A percentile compares a stretch with the other conserved stretches of the same genome.
phyloP scores from a whole-genome alignment of 1,140 invertebrate genomes.

The Oreohelix idahoensis region DNA sequence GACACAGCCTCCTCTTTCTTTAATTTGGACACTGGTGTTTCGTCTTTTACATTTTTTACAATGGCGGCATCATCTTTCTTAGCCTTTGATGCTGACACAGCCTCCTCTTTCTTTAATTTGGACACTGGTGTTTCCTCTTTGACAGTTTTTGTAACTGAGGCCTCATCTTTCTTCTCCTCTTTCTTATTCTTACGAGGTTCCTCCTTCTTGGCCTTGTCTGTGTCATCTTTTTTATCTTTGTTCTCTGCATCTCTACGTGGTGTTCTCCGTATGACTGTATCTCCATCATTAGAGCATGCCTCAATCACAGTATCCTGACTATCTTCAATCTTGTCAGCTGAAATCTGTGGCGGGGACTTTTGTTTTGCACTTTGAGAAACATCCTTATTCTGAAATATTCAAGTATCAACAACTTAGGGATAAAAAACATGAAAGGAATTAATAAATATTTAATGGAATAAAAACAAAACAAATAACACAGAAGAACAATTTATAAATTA shows the following conservation, averaged over 20 bases:
- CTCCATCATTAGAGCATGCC: neutral
- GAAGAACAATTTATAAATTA: too few relatives aligned
- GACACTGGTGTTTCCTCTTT: neutral
- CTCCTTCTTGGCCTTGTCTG: constrained; percentile 29
- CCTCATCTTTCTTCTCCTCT: constrained; percentile 13
- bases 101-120: neutral
- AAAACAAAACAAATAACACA: too few relatives aligned
- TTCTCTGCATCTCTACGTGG: constrained; percentile 21
- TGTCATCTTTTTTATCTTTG: constrained; percentile 42
- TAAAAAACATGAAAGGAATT: neutral
- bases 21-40: too few relatives aligned
- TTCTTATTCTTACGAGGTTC: neutral
- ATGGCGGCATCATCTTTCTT: constrained; percentile 25
- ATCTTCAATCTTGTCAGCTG: constrained; percentile 18
- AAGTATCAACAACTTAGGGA: neutral
- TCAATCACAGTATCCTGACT: neutral
- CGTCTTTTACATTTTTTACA: neutral
- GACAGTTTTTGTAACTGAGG: neutral
- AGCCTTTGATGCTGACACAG: constrained; percentile 30
- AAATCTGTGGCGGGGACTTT: neutral
- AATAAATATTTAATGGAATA: too few relatives aligned
- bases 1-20: neutral
- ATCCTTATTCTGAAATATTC: constrained; percentile 41
- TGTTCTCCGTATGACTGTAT: constrained; percentile 22
- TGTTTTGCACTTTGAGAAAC: constrained; percentile 21